phyloP scores from a whole-genome alignment of 2,113 vertebrate species.

The Odocoileus hemionus region DNA sequence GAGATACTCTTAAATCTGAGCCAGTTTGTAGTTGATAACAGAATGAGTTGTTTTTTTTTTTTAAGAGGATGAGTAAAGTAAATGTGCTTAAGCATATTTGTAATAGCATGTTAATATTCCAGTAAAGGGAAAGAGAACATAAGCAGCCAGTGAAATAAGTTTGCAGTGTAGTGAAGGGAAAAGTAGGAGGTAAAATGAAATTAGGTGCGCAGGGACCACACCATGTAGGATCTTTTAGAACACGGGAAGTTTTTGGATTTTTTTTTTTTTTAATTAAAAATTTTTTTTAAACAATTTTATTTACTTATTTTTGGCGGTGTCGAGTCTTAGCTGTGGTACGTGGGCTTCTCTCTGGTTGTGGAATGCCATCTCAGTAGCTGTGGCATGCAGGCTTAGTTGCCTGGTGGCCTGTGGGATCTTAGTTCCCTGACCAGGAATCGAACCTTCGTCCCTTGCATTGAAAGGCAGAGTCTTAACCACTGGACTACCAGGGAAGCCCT shows the following conservation, averaged over 20 bases:
- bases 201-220: background rate
- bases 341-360: background rate
- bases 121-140: background rate
- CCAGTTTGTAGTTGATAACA: background rate
- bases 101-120: background rate
- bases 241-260: background rate
- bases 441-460: background rate
- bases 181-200: background rate
- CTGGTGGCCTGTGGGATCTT: background rate
- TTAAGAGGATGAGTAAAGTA: background rate
- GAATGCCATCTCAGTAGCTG: background rate
- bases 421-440: background rate
- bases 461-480: background rate
- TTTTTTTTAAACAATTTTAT: background rate
- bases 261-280: background rate
- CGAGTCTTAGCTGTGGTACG: background rate
- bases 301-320: background rate
- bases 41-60: background rate
- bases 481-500: background rate
- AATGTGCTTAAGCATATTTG: background rate
- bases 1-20: slow-evolving; percentile 14
- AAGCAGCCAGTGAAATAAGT: background rate
- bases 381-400: background rate
- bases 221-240: background rate
- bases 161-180: background rate